phyloP scores from a whole-genome alignment of 2,797 vertebrate species.

The Antennarius maculatus region DNA sequence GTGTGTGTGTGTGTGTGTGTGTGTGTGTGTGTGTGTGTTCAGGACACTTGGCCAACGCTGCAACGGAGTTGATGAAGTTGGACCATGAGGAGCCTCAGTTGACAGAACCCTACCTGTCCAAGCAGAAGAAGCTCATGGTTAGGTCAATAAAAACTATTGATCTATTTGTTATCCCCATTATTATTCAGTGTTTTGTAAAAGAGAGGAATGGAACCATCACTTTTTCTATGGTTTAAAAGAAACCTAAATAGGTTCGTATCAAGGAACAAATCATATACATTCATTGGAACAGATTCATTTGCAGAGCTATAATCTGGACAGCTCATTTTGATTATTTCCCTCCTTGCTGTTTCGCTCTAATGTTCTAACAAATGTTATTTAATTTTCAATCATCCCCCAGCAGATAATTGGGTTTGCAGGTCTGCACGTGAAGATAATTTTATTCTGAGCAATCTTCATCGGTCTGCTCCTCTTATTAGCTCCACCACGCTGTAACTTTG shows the following conservation, averaged over 20 bases:
- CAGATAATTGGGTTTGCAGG: not conserved
- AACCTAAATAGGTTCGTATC: no score
- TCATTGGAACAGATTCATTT: not conserved
- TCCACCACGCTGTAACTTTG: not conserved
- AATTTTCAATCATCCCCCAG: not conserved
- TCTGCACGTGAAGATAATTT: not conserved
- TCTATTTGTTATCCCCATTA: not conserved
- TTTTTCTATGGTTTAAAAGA: no score
- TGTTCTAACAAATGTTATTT: not conserved
- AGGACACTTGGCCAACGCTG: constrained; percentile 96
- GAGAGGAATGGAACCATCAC: no score
- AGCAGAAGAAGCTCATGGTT: constrained; percentile 99
- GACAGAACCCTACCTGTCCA: constrained; percentile 96
- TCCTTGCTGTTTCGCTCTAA: not conserved
- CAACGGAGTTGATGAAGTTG: constrained; percentile 94
- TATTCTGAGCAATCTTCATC: not conserved
- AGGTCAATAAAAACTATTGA: constrained; percentile 43
- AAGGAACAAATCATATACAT: no score
- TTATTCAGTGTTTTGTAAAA: not conserved
- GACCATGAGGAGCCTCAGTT: constrained; percentile 96
- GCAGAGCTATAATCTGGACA: not conserved
- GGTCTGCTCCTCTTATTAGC: not conserved
- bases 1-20: constrained; percentile 10
- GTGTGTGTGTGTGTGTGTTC: constrained; percentile 25
- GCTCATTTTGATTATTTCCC: not conserved